These are phyloP conservation scores for Chymomyza costata DNA, from an alignment of 1,140 invertebrate genomes.

Conservation along the genomic window DNA sequence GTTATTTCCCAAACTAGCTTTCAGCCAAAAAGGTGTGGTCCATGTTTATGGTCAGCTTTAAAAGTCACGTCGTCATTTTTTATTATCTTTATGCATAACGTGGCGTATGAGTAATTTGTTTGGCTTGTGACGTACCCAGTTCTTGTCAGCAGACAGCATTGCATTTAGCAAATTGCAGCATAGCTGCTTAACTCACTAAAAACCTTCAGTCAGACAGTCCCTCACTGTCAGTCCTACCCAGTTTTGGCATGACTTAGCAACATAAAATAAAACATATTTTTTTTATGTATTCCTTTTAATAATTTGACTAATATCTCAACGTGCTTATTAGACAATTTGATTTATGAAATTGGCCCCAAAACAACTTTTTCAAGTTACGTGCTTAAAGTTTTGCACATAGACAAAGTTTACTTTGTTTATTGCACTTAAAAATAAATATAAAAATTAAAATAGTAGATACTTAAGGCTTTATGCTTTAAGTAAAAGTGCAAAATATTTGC, in stretches of 20 bases:
- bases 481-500: too few relatives aligned
- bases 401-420: too few relatives aligned
- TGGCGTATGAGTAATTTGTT: slow-evolving; percentile 39
- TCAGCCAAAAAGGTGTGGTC: slow-evolving; percentile 46
- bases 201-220: not conserved
- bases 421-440: too few relatives aligned
- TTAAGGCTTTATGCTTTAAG: too few relatives aligned
- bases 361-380: too few relatives aligned
- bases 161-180: slow-evolving; percentile 50
- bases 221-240: slow-evolving; percentile 36
- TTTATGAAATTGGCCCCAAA: too few relatives aligned
- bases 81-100: not conserved
- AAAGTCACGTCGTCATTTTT: not conserved
- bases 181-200: slow-evolving; percentile 5
- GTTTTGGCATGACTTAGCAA: slow-evolving; percentile 29
- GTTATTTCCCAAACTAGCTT: slow-evolving; percentile 23
- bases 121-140: slow-evolving; percentile 16
- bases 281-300: too few relatives aligned
- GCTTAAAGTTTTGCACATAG: too few relatives aligned
- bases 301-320: too few relatives aligned
- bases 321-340: too few relatives aligned
- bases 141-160: slow-evolving; percentile 20
- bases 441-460: too few relatives aligned
- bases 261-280: slow-evolving; percentile 35
- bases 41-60: too few relatives aligned